These are phyloP conservation scores for Coelogynopora nodosa DNA, from an alignment of 2,888 invertebrate genomes.

Conservation along the genomic window DNA sequence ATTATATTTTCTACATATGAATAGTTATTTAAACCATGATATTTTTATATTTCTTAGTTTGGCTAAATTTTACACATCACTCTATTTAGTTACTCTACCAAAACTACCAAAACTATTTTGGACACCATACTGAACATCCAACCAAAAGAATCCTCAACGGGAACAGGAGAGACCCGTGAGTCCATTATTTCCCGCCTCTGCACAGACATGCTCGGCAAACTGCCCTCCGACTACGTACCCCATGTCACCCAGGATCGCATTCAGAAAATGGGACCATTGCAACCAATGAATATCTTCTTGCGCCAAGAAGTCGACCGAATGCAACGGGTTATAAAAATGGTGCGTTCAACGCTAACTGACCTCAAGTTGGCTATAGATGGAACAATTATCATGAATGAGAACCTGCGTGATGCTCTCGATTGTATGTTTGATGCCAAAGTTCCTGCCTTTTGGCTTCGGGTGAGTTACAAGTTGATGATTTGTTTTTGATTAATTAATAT, in stretches of 20 bases:
- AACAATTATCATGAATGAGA: constrained; percentile 91
- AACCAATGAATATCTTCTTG: constrained; percentile 93
- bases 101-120: constrained; percentile 80
- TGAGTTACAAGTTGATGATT: no score
- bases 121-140: constrained; percentile 93
- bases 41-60: no score
- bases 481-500: no score
- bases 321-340: constrained; percentile 76
- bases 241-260: background rate
- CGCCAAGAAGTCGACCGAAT: constrained; percentile 74
- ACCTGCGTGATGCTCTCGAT: constrained; percentile 78
- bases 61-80: no score
- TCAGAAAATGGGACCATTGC: constrained; percentile 76
- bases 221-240: constrained; percentile 17
- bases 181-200: constrained; percentile 83
- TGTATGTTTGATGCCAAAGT: constrained; percentile 94
- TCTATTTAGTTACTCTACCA: constrained; percentile 73
- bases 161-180: constrained; percentile 86
- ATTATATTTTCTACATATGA: no score
- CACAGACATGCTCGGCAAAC: constrained; percentile 75
- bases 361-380: constrained; percentile 91
- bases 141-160: constrained; percentile 83
- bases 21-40: no score
- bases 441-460: constrained; percentile 85
- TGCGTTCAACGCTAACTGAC: constrained; percentile 77